phyloP scores from a whole-genome alignment of 1,140 invertebrate species.

The Pseudomyrmex concolor region DNA sequence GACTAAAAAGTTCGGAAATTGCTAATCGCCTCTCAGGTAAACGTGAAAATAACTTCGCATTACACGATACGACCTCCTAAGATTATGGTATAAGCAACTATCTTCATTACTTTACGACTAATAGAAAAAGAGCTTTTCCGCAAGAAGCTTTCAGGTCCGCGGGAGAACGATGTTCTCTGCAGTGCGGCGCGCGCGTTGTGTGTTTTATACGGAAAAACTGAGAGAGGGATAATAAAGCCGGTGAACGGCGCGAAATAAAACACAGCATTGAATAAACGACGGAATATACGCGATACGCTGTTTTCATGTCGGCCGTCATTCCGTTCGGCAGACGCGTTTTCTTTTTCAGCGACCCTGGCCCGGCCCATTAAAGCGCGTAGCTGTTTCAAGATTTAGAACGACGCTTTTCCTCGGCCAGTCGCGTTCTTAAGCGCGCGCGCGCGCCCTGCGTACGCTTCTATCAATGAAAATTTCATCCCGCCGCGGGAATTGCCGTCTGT shows the following conservation, averaged over 20 bases:
- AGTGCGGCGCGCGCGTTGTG: neutral
- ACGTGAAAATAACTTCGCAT: conserved; percentile 10
- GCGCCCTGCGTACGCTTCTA: conserved; percentile 20
- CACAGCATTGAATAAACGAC: conserved; percentile 50
- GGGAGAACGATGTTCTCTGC: neutral
- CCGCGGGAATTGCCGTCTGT: conserved; percentile 50
- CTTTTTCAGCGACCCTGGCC: conserved; percentile 32
- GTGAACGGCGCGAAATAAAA: conserved; percentile 37
- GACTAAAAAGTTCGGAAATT: neutral
- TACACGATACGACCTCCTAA: neutral
- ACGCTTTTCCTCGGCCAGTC: neutral
- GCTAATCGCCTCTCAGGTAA: neutral
- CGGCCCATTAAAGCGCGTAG: conserved; percentile 45
- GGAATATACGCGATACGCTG: conserved; percentile 43
- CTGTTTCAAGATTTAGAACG: conserved; percentile 52
- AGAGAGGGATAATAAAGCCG: conserved; percentile 47
- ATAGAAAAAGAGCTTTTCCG: conserved; percentile 16
- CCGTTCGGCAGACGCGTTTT: conserved; percentile 2
- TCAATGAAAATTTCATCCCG: conserved; percentile 63
- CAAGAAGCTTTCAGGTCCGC: conserved; percentile 2
- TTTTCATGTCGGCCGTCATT: conserved; percentile 51
- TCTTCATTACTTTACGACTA: conserved; percentile 6
- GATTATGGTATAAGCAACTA: conserved; percentile 20
- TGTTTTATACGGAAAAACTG: conserved; percentile 39
- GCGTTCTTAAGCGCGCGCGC: conserved; percentile 34